Evolutionary conservation across 2,113 vertebrate genomes (phyloP).

Genomic region (Vicugna pacos): DNA sequence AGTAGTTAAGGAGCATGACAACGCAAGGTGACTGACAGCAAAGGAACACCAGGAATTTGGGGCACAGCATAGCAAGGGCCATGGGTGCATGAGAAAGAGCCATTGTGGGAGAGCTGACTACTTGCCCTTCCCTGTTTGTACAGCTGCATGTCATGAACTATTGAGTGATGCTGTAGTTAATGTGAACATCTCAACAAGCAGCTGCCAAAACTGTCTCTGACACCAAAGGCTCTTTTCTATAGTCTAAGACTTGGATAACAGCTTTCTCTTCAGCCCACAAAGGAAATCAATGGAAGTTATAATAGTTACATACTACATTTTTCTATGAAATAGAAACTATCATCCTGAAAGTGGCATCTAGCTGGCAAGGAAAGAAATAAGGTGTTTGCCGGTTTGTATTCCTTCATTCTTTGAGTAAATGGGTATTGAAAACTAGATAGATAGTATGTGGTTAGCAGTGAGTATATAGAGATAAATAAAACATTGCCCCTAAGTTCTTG

Average conservation of each 20-base stretch:
- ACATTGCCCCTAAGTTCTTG: not conserved
- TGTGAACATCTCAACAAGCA: not conserved
- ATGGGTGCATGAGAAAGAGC: not conserved
- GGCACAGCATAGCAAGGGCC: not conserved
- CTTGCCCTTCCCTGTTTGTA: no score
- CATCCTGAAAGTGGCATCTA: not conserved
- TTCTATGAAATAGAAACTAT: not conserved
- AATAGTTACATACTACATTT: not conserved
- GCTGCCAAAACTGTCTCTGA: not conserved
- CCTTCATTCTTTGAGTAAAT: not conserved
- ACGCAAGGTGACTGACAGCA: not conserved
- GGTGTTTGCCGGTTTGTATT: not conserved
- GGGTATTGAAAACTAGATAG: not conserved
- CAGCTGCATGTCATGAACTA: not conserved
- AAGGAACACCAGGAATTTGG: not conserved
- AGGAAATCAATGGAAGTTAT: conserved; percentile 1
- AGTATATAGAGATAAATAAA: conserved; percentile 5
- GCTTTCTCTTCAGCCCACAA: not conserved
- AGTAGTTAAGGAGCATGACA: not conserved
- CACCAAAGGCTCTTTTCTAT: not conserved
- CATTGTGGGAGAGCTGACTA: no score
- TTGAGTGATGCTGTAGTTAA: not conserved
- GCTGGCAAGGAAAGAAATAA: not conserved
- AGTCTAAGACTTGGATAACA: not conserved
- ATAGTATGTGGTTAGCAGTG: not conserved